Evolutionary conservation across 1,140 invertebrate genomes (phyloP), one percentile per base, ranked within the genome.

Genomic region (Drosophila rufa): DNA sequence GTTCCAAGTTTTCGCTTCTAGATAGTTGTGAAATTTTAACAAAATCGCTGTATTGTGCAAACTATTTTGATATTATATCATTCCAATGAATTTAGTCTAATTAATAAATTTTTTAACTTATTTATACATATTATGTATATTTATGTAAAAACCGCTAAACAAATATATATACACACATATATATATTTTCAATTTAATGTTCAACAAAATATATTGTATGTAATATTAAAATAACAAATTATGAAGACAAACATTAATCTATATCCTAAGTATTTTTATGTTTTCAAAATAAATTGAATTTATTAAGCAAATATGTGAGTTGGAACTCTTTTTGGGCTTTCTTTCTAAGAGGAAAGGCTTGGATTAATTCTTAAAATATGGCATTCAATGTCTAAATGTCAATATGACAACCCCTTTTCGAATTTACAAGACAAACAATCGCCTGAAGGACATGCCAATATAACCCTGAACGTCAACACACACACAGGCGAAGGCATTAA

Each of bases 71-170:
- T 90, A 90, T 90, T 90, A 90, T 90, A 90, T 90, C 85, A 90
- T 90, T 90, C 85, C 85, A 90, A 90, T 90, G 85, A 90, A 90
- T 90, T 90, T 90, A 90, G 85, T 74, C 85, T 90, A 90, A 90
- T 90, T 90, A 90, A 90, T 84, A 70, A 90, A 90, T 90, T 90
- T 90, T 73, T 90, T 90, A 90, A 90, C 85, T 90, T 90, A 90
- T 90, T 90, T 90, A 90, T 90, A 74, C 86, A 90, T 90, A 84
- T 79, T 77, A 57, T 73, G 61, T 80, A 75, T 90, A 89, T 89
- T 74, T 87, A 89, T 89, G 84, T 87, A 89, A 89, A 89, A 87
- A 84, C 25, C 38, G 53, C 71, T 47, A 65, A 77, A 71, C 68
- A 70, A 51, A 60, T 68, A 56, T 89, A 89, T 87, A 82, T 86